These are phyloP conservation scores for Euproctis similis DNA, from an alignment of 2,888 invertebrate species.

Conservation along the genomic window DNA sequence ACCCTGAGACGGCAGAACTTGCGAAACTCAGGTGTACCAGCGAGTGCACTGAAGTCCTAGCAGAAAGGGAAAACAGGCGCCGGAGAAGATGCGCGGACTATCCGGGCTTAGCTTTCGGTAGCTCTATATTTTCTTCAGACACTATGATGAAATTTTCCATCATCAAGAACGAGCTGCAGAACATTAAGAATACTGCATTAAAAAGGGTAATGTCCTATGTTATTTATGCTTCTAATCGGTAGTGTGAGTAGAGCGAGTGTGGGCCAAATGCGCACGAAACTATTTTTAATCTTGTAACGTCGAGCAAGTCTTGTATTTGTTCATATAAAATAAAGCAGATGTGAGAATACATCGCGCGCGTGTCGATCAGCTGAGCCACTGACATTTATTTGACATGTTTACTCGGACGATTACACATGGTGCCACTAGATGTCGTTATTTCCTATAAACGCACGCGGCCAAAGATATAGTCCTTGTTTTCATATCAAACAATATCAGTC, in stretches of 20 bases:
- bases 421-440: constrained; percentile 59
- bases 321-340: constrained; percentile 33
- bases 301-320: constrained; percentile 46
- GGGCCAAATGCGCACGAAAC: constrained; percentile 68
- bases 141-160: constrained; percentile 98
- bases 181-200: constrained; percentile 96
- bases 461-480: no score
- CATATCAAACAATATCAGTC: background rate
- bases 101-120: constrained; percentile 92
- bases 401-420: constrained; percentile 40
- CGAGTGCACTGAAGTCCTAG: constrained; percentile 90
- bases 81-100: constrained; percentile 91
- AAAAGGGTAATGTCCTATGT: constrained; percentile 89
- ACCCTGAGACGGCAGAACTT: constrained; percentile 87
- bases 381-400: constrained; percentile 63
- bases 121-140: constrained; percentile 95
- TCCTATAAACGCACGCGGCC: constrained; percentile 15
- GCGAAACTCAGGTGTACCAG: constrained; percentile 91
- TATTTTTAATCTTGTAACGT: constrained; percentile 63
- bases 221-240: constrained; percentile 54
- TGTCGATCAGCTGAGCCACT: constrained; percentile 70
- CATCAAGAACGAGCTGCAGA: constrained; percentile 97
- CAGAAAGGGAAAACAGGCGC: constrained; percentile 86
- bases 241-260: constrained; percentile 49
- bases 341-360: constrained; percentile 36